Evolutionary conservation across 1,140 invertebrate species (phyloP), one percentile per base, ranked within the genome.

Genomic region (Drosophila triauraria): DNA sequence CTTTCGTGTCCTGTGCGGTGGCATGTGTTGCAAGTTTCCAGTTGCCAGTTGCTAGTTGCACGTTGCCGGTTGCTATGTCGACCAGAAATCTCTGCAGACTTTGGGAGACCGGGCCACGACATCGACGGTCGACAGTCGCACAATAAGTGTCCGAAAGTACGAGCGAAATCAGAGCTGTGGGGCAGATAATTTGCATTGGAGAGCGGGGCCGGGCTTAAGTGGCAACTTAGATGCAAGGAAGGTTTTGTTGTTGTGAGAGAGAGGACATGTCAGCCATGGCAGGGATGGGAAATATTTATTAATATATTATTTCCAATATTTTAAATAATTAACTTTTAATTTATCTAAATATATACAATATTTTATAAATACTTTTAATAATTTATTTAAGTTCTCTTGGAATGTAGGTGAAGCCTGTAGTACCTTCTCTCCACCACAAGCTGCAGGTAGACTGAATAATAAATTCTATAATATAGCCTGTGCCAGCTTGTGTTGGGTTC

Each of bases 131-230:
- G 47, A 48, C 57, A 30, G 42, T 59, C 48, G 35, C 57, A 77
- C 80, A 88, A 82, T 80, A 74, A 88, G 80, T 87, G 84, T 80
- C 71, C 57, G 71, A 83, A 78, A 88, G 65, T 80, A 70, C 63
- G 57, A 72, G 63, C 83, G 58, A 82, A 87, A 84, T 84, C 85
- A 58, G 65, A 75, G 81, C 81, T 84, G 64, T 78, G 85, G 80
- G 80, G 72, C 75, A 84, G 77, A 84, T 88, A 84, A 90, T 87
- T 87, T 87, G 84, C 84, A 90, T 85, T 75, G 78, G 60, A 69
- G 82, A 70, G 59, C 54, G 71, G 72, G 77, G 83, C 57, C 35
- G 10, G 63, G 80, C 84, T 90, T 87, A 90, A 84, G 85, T 88
- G 84, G 69, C 85, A 58, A 65, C 78, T 46, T 40, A 35, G 42